Evolutionary conservation across 2,797 vertebrate species (phyloP).

Genomic region (Gymnothorax javanicus): DNA sequence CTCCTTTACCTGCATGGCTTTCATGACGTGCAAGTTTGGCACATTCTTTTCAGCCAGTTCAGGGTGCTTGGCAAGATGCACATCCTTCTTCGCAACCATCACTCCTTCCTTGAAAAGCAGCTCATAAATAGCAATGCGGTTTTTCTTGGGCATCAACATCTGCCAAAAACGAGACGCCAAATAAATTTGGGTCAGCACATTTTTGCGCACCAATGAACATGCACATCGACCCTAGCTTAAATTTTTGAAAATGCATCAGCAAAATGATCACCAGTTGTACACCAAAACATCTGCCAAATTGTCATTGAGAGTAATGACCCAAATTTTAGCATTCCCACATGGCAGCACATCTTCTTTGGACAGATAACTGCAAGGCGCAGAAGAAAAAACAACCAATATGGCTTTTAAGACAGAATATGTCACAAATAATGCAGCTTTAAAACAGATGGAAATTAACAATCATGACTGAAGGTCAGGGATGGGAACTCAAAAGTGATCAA

Average conservation of each 20-base stretch:
- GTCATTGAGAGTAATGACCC: neutral
- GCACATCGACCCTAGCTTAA: neutral
- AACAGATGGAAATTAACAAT: neutral
- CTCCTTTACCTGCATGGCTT: slow-evolving; percentile 93
- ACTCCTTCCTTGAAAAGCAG: slow-evolving; percentile 99
- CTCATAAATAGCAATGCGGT: slow-evolving; percentile 97
- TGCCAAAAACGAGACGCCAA: slow-evolving; percentile 46
- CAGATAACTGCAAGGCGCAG: neutral
- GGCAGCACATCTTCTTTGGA: neutral
- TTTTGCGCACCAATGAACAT: neutral
- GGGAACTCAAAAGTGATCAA: neutral
- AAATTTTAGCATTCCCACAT: neutral
- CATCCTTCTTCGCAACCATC: slow-evolving; percentile 98
- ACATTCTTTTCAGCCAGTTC: slow-evolving; percentile 97
- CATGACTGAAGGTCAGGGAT: neutral
- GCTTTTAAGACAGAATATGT: neutral
- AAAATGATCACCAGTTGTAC: neutral
- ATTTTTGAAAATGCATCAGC: neutral
- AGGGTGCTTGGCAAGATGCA: slow-evolving; percentile 94
- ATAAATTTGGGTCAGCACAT: neutral
- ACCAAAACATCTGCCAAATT: neutral
- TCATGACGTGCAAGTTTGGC: slow-evolving; percentile 98
- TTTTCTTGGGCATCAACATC: slow-evolving; percentile 99
- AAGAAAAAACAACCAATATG: neutral
- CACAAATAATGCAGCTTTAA: neutral